These are phyloP conservation scores for Spheniscus humboldti DNA, from an alignment of 2,797 vertebrate genomes.

Conservation along the genomic window DNA sequence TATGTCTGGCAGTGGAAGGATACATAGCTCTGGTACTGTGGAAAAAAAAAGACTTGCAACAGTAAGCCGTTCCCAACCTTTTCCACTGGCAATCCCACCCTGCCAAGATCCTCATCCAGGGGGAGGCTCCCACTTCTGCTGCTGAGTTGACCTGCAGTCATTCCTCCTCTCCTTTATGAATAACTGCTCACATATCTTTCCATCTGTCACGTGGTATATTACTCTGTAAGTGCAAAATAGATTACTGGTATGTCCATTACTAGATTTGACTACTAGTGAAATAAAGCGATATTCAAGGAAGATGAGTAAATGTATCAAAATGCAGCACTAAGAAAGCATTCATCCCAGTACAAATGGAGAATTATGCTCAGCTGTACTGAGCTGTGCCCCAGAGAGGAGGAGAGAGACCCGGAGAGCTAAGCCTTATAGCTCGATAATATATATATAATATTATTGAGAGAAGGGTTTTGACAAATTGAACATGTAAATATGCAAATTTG, in stretches of 20 bases:
- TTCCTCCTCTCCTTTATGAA: not conserved
- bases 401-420: not conserved
- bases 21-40: not conserved
- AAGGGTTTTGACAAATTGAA: not conserved
- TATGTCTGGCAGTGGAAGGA: conserved; percentile 9
- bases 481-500: not conserved
- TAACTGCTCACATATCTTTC: not conserved
- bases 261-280: not conserved
- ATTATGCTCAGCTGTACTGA: not conserved
- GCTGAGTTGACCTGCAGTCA: not conserved
- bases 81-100: not conserved
- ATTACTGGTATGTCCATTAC: not conserved
- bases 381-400: not conserved
- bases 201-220: not conserved
- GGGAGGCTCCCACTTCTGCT: not conserved
- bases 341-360: not conserved
- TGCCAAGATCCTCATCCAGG: not conserved
- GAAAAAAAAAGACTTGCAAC: not conserved
- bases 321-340: not conserved
- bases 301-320: not conserved
- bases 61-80: not conserved
- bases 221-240: not conserved
- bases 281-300: not conserved
- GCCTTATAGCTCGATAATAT: not conserved
- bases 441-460: not conserved